phyloP scores from a whole-genome alignment of 2,113 vertebrate genomes.

The Psittacus erithacus region DNA sequence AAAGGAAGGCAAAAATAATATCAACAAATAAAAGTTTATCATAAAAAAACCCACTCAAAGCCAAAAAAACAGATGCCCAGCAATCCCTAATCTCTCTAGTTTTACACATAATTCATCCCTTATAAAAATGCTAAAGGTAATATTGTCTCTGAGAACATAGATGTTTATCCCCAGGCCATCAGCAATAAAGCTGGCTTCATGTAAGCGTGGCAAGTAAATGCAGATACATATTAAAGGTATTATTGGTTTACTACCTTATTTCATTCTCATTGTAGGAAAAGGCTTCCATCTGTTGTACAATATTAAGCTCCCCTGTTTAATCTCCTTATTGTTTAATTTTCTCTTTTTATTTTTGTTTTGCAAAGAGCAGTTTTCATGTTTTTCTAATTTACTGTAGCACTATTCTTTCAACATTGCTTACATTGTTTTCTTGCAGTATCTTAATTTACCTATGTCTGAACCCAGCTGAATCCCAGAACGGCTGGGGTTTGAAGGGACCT shows the following conservation, averaged over 20 bases:
- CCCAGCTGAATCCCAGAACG: not conserved
- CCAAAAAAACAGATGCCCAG: not conserved
- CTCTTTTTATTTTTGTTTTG: not conserved
- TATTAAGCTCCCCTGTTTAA: conserved; percentile 47
- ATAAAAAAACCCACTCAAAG: not conserved
- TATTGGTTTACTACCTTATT: conserved; percentile 49
- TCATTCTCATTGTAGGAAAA: conserved; percentile 36
- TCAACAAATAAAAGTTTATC: not conserved
- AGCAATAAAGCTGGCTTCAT: conserved; percentile 59
- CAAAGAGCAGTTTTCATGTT: not conserved
- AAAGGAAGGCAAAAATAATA: conserved; percentile 12
- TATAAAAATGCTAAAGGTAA: conserved; percentile 59
- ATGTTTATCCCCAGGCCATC: conserved; percentile 60
- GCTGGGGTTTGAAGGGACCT: not conserved
- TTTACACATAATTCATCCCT: conserved; percentile 15
- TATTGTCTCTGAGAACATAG: conserved; percentile 40
- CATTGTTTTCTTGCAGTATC: not conserved
- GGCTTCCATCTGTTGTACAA: conserved; percentile 48
- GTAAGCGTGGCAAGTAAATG: conserved; percentile 58
- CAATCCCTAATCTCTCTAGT: not conserved
- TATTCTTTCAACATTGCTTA: not conserved
- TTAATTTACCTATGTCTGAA: not conserved
- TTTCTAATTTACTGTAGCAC: not conserved
- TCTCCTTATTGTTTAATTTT: conserved; percentile 61
- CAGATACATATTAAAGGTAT: conserved; percentile 58